These are phyloP conservation scores for Parazoanthus atlanticus DNA, from an alignment of 92 coral and sea anemone species.

Conservation along the genomic window DNA sequence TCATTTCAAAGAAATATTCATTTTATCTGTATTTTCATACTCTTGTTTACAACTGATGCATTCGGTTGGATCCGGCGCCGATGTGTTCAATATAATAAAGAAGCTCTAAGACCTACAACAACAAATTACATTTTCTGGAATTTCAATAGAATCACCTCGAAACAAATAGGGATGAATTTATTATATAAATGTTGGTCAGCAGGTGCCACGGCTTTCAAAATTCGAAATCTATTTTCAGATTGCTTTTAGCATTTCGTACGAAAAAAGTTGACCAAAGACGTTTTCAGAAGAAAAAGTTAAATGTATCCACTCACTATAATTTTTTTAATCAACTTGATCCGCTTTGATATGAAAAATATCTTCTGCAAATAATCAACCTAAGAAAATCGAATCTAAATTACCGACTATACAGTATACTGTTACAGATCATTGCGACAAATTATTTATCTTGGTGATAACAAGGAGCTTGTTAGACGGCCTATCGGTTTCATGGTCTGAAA, in stretches of 20 bases:
- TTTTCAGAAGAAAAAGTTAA: too few species aligned
- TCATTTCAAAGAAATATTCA: conserved; percentile 11
- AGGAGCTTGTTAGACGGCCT: not conserved
- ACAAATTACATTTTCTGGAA: not conserved
- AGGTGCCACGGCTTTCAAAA: not conserved
- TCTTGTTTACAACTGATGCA: not conserved
- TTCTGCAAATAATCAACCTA: not conserved
- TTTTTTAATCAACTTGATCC: not conserved
- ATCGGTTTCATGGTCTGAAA: too few species aligned
- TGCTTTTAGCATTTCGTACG: not conserved
- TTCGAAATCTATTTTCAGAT: not conserved
- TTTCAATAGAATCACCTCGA: not conserved
- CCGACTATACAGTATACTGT: not conserved
- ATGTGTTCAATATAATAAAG: not conserved
- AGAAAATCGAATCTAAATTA: not conserved
- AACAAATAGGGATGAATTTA: too few species aligned
- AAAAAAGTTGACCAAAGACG: not conserved
- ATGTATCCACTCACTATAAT: not conserved
- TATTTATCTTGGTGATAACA: too few species aligned
- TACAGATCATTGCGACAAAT: not conserved
- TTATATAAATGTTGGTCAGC: not conserved
- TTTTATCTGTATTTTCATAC: not conserved
- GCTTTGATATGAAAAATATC: not conserved
- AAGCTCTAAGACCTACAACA: not conserved
- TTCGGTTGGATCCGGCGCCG: not conserved